Base-by-base conservation (phyloP, 2,888 invertebrate species). In the Brachypalpus laphriformis region DNA sequence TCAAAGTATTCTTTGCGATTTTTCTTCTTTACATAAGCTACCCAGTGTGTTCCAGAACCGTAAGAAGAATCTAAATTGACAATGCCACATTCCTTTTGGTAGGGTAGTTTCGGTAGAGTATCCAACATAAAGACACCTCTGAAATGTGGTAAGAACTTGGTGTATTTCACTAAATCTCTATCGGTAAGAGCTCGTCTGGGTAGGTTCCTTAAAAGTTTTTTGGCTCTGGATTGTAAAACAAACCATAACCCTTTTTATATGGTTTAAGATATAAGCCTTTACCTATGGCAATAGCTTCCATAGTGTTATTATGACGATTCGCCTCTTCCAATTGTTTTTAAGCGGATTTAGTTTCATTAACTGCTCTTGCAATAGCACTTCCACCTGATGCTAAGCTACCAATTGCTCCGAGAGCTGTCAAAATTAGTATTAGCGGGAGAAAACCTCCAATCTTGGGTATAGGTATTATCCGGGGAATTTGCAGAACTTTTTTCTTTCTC, bases 1-100 rank as follows among this genome's bases (percentile, higher is more conserved):
- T 91, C 90, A 87, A 89, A 91, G 86, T 91, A 91, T 56, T 88
- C 82, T 22, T 89, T 87, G 31, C 88, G 49, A 63, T 88, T 76
- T 34, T 87, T 87, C 3, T 87, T 78, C 87, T 91, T 91, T 37
- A 81, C 88, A 86, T 90, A 91, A 65, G 89, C 88, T 87, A 90
- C 88, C 90, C 91, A 90, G 88, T 92, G 90, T 16, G 90, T 89
- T 8, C 91, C 91, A 18, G 34, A 20, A 4, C 87, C 87, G 6
- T 40, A 51, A 47, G 51, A 82, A 51, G 71, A 70, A 87, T 90
- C 90, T 70, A 90, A 87, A 88, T 75, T 75, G 25, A 68, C 25
- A 34, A 87, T 72, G 16, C 80, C 81, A 82, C 78, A 71, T 74
- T 76, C 78, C 18, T 14, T 14, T 70, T 42, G 18, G 37, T 18